These are phyloP conservation scores for Falco cherrug DNA, from an alignment of 2,797 vertebrate genomes.

Conservation along the genomic window DNA sequence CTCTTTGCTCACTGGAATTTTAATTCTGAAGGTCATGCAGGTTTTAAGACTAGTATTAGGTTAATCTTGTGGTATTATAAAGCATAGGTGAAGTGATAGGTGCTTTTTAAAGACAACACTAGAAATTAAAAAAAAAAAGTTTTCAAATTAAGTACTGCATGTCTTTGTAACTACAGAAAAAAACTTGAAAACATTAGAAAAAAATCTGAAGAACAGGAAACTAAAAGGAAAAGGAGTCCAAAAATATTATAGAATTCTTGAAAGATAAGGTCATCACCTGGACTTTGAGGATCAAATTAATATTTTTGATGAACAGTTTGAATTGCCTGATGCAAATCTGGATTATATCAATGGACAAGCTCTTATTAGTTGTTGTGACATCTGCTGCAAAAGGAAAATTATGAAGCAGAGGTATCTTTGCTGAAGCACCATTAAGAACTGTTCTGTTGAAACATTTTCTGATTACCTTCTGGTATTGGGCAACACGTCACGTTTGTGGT, in stretches of 20 bases:
- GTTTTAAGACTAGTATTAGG: not conserved
- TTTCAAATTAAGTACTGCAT: not conserved
- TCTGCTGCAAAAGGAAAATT: constrained; percentile 22
- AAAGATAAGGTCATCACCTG: constrained; percentile 26
- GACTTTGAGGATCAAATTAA: constrained; percentile 43
- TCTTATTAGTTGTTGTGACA: not conserved
- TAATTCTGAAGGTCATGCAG: not conserved
- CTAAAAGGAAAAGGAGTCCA: not conserved
- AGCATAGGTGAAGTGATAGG: not conserved
- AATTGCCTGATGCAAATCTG: constrained; percentile 38
- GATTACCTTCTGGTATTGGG: not conserved
- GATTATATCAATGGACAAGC: constrained; percentile 36
- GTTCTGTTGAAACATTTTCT: not conserved
- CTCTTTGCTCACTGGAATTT: not conserved
- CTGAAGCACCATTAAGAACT: not conserved
- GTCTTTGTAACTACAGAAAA: not conserved
- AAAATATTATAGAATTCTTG: not conserved
- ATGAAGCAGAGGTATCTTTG: not conserved
- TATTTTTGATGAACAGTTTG: not conserved
- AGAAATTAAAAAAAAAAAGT: not conserved
- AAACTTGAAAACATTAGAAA: not conserved
- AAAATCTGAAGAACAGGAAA: not conserved
- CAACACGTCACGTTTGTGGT: not conserved
- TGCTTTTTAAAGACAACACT: not conserved
- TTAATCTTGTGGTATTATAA: not conserved